A percentile compares a stretch with the other conserved stretches of the same genome.
phyloP scores from a whole-genome alignment of 92 coral and sea anemone species.

The Epizoanthus fatuus region DNA sequence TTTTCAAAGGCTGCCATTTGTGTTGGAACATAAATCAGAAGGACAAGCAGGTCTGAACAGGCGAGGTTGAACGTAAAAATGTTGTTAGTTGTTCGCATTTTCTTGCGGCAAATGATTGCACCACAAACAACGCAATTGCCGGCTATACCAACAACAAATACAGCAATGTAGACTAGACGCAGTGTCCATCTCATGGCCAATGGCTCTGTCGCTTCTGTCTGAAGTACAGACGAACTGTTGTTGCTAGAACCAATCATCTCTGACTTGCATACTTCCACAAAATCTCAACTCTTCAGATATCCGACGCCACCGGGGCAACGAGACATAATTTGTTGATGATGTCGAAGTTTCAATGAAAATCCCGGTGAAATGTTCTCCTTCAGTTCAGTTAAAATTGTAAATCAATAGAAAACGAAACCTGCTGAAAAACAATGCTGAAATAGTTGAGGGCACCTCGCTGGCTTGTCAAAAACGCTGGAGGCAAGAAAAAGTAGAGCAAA shows the following conservation, averaged over 20 bases:
- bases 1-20: constrained; percentile 98
- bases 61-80: constrained; percentile 89
- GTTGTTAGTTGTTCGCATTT: constrained; percentile 87
- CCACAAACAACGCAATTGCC: constrained; percentile 93
- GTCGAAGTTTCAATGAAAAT: too few relatives aligned
- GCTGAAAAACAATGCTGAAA: too few relatives aligned
- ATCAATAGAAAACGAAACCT: too few relatives aligned
- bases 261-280: not conserved
- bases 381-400: too few relatives aligned
- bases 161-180: constrained; percentile 80
- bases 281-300: not conserved
- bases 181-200: constrained; percentile 79
- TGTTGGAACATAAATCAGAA: constrained; percentile 87
- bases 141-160: constrained; percentile 77
- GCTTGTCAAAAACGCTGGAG: too few relatives aligned
- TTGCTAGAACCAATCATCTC: not conserved
- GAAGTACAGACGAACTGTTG: not conserved
- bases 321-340: too few relatives aligned
- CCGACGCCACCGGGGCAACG: too few relatives aligned
- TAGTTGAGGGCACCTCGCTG: too few relatives aligned
- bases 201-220: constrained; percentile 54
- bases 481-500: too few relatives aligned
- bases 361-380: too few relatives aligned
- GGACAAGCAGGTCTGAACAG: constrained; percentile 84
- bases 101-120: constrained; percentile 79